Evolutionary conservation across 1,140 invertebrate genomes (phyloP).

Genomic region (Calephelis virginiensis): DNA sequence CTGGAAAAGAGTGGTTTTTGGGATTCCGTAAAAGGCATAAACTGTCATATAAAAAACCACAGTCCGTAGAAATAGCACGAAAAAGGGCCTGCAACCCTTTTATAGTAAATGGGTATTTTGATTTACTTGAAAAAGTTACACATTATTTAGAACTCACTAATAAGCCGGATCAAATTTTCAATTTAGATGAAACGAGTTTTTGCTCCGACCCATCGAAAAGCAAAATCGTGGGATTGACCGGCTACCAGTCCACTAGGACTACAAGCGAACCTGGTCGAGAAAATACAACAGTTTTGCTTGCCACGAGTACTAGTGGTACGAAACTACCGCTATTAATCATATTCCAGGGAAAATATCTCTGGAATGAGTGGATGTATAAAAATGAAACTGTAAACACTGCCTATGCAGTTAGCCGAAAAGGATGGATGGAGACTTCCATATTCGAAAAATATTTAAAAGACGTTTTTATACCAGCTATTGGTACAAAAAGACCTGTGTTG

Average conservation of each 20-base stretch:
- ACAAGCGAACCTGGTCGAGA: conserved; percentile 21
- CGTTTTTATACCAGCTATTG: conserved; percentile 27
- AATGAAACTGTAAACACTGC: conserved; percentile 34
- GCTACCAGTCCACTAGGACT: conserved; percentile 24
- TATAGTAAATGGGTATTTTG: conserved; percentile 28
- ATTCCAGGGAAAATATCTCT: conserved; percentile 41
- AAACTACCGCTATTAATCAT: conserved; percentile 28
- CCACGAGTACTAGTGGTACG: conserved; percentile 11
- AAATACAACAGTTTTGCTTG: conserved; percentile 26
- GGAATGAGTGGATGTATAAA: conserved; percentile 35
- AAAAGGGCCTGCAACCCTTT: conserved; percentile 31
- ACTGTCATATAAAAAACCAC: conserved; percentile 27
- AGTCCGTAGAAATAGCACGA: conserved; percentile 29
- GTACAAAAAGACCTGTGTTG: conserved; percentile 22
- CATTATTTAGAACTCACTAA: conserved; percentile 19
- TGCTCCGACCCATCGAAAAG: conserved; percentile 26
- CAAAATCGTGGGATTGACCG: conserved; percentile 30
- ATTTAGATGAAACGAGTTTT: conserved; percentile 35
- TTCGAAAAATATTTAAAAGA: conserved; percentile 26
- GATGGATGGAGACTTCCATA: conserved; percentile 38
- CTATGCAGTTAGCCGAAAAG: conserved; percentile 40
- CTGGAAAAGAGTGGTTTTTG: conserved; percentile 25
- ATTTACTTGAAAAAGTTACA: conserved; percentile 20
- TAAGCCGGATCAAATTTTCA: conserved; percentile 27
- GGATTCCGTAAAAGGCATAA: conserved; percentile 22